Conservation (phyloP, 2,113 vertebrate genomes). For the Sialia sialis region DNA sequence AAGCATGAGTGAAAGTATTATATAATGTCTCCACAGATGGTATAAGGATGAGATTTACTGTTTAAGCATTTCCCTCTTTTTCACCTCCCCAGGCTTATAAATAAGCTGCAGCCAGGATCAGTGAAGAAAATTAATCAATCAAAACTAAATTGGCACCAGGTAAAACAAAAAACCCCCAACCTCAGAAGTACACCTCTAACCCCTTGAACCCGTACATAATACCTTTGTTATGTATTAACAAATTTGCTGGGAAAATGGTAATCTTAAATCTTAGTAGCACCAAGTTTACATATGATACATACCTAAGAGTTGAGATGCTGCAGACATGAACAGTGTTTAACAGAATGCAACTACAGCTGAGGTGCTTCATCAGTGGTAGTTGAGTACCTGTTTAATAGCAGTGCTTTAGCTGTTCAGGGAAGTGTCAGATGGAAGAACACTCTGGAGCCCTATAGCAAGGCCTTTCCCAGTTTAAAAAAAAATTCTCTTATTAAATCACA, state of each 20-base stretch:
- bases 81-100: slow-evolving; percentile 83
- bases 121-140: slow-evolving; percentile 94
- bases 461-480: not conserved
- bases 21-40: slow-evolving; percentile 12
- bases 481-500: not conserved
- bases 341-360: not conserved
- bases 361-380: not conserved
- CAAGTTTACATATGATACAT: not conserved
- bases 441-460: not conserved
- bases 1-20: slow-evolving; percentile 1
- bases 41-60: slow-evolving; percentile 31
- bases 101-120: slow-evolving; percentile 90
- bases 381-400: not conserved
- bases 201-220: not conserved
- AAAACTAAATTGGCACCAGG: slow-evolving; percentile 97
- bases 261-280: not conserved
- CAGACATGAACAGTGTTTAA: not conserved
- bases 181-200: slow-evolving; percentile 15
- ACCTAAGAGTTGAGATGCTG: not conserved
- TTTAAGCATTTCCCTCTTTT: slow-evolving; percentile 52
- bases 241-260: not conserved
- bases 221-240: slow-evolving; percentile 33
- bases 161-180: slow-evolving; percentile 43
- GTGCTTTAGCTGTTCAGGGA: not conserved
- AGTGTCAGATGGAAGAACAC: not conserved